These are phyloP conservation scores for Panagrolaimus sp. DNA, from an alignment of 1,140 invertebrate species.

Conservation along the genomic window DNA sequence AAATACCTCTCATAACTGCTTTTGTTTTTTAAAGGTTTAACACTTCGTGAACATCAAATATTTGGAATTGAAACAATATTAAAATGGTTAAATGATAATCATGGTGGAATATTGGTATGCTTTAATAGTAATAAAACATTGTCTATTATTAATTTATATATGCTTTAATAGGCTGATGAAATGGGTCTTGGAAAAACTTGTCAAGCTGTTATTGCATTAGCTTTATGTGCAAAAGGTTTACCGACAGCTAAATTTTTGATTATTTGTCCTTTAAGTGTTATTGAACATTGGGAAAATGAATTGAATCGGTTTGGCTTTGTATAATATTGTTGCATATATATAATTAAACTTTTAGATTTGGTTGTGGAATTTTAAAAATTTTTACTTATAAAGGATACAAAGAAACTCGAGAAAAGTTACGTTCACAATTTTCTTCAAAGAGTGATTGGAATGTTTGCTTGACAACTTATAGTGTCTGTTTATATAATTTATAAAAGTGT, in stretches of 20 bases:
- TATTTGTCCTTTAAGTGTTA: slow-evolving; percentile 59
- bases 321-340: slow-evolving; percentile 47
- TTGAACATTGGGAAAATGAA: slow-evolving; percentile 60
- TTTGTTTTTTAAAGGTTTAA: slow-evolving; percentile 16
- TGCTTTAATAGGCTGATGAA: too few relatives aligned
- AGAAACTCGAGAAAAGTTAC: slow-evolving; percentile 48
- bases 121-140: too few relatives aligned
- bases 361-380: slow-evolving; percentile 16
- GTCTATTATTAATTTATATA: too few relatives aligned
- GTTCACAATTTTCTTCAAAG: slow-evolving; percentile 26
- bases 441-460: slow-evolving; percentile 58
- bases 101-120: slow-evolving; percentile 56
- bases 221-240: slow-evolving; percentile 42
- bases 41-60: slow-evolving; percentile 19
- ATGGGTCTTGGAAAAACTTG: slow-evolving; percentile 62
- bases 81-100: slow-evolving; percentile 18
- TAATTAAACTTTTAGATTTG: slow-evolving; percentile 22
- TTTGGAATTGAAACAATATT: slow-evolving; percentile 8
- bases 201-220: slow-evolving; percentile 59
- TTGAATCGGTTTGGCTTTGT: slow-evolving; percentile 54
- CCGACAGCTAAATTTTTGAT: slow-evolving; percentile 51
- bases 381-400: slow-evolving; percentile 58
- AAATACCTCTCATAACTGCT: not conserved
- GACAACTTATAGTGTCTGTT: slow-evolving; percentile 60
- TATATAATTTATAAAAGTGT: not conserved